A percentile compares a stretch with the other conserved stretches of the same genome.
phyloP scores from a whole-genome alignment of 35 echinoderm and acorn worm genomes.

The Apostichopus californicus region DNA sequence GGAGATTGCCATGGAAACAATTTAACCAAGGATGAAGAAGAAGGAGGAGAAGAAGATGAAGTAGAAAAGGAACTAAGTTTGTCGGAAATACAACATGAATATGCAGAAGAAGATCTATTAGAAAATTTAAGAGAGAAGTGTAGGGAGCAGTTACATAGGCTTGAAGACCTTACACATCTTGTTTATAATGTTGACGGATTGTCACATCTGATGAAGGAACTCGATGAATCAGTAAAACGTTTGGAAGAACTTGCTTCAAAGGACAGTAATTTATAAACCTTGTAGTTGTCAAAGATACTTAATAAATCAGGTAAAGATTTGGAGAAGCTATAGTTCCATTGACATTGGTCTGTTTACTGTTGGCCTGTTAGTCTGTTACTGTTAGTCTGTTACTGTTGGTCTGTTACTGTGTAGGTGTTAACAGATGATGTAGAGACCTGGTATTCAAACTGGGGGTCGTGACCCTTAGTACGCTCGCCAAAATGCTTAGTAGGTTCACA shows the following conservation, averaged over 20 bases:
- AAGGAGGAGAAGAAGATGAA: neutral
- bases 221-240: neutral
- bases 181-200: neutral
- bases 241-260: slow-evolving; percentile 2
- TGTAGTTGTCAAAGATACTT: neutral
- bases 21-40: neutral
- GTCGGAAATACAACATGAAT: neutral
- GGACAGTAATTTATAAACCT: neutral
- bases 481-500: too few species aligned
- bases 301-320: too few species aligned
- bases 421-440: too few species aligned
- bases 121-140: neutral
- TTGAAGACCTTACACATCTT: neutral
- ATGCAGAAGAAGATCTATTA: neutral
- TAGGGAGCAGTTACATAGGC: slow-evolving; percentile 11
- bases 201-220: neutral
- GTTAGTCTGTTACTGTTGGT: too few species aligned
- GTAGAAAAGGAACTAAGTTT: neutral
- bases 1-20: neutral
- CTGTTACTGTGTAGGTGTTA: too few species aligned
- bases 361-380: too few species aligned
- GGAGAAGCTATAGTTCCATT: too few species aligned
- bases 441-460: too few species aligned
- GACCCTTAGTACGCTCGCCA: too few species aligned
- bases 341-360: too few species aligned